Evolutionary conservation across 2,797 vertebrate genomes (phyloP).

Genomic region (Graptemys geographica): DNA sequence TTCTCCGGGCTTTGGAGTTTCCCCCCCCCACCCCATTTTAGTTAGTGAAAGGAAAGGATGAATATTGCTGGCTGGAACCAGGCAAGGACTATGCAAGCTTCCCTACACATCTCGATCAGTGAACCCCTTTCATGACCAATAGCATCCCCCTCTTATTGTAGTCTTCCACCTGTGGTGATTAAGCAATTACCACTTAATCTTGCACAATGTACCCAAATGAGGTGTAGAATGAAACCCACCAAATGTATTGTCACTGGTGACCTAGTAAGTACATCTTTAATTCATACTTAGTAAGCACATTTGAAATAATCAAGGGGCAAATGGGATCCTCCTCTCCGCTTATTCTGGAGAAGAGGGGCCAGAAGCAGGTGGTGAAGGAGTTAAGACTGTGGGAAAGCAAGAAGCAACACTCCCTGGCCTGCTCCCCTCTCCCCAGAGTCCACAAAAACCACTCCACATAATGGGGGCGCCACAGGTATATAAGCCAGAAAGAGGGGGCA

Average conservation of each 20-base stretch:
- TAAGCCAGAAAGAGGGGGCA: neutral
- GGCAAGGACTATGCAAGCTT: neutral
- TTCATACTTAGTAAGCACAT: neutral
- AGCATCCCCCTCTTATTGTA: neutral
- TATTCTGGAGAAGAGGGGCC: rapidly evolving
- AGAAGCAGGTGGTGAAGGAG: neutral
- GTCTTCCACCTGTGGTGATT: neutral
- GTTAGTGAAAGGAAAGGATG: neutral
- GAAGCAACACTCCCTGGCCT: neutral
- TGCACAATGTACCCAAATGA: neutral
- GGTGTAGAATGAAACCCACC: neutral
- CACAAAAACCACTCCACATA: rapidly evolving
- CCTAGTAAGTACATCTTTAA: neutral
- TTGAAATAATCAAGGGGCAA: neutral
- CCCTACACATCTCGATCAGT: neutral
- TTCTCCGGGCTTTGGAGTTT: neutral
- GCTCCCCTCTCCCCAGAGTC: rapidly evolving
- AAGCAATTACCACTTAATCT: neutral
- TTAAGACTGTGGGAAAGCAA: rapidly evolving
- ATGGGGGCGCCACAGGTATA: neutral
- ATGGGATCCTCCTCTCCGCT: neutral
- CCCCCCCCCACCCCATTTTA: neutral
- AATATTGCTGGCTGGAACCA: neutral
- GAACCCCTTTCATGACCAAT: neutral
- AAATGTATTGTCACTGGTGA: neutral